These are phyloP conservation scores for Lepidurus couesii DNA, from an alignment of 1,140 invertebrate genomes.

Conservation along the genomic window DNA sequence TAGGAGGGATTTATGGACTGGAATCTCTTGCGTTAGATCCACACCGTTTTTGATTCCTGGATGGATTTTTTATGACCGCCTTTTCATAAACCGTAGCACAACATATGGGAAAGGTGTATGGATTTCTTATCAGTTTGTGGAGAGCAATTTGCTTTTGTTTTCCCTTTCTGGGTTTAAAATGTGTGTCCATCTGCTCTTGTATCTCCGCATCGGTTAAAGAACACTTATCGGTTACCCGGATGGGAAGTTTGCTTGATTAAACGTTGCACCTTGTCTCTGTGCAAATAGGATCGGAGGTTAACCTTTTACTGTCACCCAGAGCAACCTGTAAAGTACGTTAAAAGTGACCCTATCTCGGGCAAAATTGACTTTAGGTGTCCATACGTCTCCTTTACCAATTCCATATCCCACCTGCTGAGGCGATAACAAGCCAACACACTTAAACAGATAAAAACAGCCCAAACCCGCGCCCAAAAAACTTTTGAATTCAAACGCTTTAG, in stretches of 20 bases:
- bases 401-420: too few species aligned
- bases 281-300: background rate
- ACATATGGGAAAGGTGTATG: background rate
- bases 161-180: background rate
- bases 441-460: too few species aligned
- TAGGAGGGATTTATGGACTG: background rate
- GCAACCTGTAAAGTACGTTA: background rate
- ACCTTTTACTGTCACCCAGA: background rate
- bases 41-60: background rate
- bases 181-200: background rate
- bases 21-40: background rate
- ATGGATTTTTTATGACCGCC: background rate
- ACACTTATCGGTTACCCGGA: slow-evolving; percentile 11
- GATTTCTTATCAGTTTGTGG: background rate
- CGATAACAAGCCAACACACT: too few species aligned
- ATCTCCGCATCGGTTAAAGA: background rate
- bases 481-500: too few species aligned
- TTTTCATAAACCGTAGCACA: background rate
- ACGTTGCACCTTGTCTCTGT: background rate
- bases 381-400: too few species aligned
- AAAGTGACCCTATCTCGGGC: too few species aligned
- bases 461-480: too few species aligned
- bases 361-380: too few species aligned
- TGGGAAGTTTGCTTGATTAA: background rate
- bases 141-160: background rate